These are phyloP conservation scores for Rapana venosa DNA, from an alignment of 2,888 invertebrate genomes.

Conservation along the genomic window DNA sequence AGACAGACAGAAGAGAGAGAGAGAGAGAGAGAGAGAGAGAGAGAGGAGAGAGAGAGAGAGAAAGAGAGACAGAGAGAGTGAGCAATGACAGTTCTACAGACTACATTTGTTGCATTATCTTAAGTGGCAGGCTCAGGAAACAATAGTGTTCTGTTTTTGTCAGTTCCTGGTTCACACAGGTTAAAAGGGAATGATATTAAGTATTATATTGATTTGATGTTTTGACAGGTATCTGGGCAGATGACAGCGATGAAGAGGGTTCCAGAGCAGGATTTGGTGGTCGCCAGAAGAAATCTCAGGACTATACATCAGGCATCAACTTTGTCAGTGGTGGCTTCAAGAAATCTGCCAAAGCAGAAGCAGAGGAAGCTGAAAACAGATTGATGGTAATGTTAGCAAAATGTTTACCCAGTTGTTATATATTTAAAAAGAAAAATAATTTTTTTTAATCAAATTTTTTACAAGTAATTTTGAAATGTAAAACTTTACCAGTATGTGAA, in stretches of 20 bases:
- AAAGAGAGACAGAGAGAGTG: no score
- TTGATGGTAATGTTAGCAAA: background rate
- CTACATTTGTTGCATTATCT: no score
- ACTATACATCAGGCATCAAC: slow-evolving; percentile 62
- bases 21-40: no score
- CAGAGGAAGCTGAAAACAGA: slow-evolving; percentile 46
- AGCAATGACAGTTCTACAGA: no score
- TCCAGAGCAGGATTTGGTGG: slow-evolving; percentile 59
- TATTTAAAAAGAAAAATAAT: background rate
- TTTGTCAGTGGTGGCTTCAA: slow-evolving; percentile 74
- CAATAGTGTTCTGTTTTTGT: background rate
- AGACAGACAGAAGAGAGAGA: no score
- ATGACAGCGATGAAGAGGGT: slow-evolving; percentile 67
- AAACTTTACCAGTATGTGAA: no score
- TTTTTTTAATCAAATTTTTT: no score
- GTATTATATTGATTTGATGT: background rate
- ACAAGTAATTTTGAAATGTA: no score
- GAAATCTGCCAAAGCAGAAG: slow-evolving; percentile 58
- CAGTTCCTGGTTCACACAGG: no score
- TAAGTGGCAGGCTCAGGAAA: background rate
- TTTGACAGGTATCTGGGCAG: slow-evolving; percentile 71
- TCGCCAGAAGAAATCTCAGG: slow-evolving; percentile 53
- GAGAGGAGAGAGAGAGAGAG: no score
- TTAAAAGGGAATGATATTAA: no score
- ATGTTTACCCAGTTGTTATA: background rate